phyloP scores from a whole-genome alignment of 2,888 invertebrate species.

The Athalia cordata region DNA sequence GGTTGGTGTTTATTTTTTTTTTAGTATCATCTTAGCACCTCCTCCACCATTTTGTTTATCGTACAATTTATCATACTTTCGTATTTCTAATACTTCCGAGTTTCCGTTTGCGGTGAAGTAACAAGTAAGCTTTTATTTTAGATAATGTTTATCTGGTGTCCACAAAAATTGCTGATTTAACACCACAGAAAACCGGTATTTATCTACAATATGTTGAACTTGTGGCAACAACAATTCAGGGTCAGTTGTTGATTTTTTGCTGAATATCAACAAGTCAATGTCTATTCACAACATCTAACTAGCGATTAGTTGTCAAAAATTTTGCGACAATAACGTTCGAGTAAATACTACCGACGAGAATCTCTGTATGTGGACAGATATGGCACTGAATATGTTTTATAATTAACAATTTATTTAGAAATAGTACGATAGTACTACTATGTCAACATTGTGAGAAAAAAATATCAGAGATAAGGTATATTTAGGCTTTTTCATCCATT shows the following conservation, averaged over 20 bases:
- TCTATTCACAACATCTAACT: constrained; percentile 4
- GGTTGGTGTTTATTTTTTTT: background rate
- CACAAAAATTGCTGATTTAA: constrained; percentile 70
- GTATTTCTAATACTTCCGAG: background rate
- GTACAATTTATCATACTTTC: background rate
- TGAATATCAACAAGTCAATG: background rate
- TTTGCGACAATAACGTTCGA: background rate
- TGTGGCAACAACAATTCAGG: background rate
- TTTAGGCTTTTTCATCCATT: constrained; percentile 44
- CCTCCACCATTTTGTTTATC: background rate
- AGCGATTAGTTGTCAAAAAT: constrained; percentile 6
- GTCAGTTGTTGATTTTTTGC: background rate
- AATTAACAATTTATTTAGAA: constrained; percentile 7
- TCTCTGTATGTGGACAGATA: background rate
- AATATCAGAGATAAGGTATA: background rate
- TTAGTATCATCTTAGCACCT: background rate
- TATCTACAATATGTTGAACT: too few relatives aligned
- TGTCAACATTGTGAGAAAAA: constrained; percentile 20
- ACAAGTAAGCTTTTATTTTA: constrained; percentile 17
- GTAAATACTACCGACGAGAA: background rate
- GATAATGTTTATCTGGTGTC: constrained; percentile 63
- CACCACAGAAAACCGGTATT: background rate
- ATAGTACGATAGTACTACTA: background rate
- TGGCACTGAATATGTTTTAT: constrained; percentile 31
- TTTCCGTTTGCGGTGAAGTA: background rate